These are phyloP conservation scores for Seriola quinqueradiata DNA, from an alignment of 2,113 vertebrate species.

Conservation along the genomic window DNA sequence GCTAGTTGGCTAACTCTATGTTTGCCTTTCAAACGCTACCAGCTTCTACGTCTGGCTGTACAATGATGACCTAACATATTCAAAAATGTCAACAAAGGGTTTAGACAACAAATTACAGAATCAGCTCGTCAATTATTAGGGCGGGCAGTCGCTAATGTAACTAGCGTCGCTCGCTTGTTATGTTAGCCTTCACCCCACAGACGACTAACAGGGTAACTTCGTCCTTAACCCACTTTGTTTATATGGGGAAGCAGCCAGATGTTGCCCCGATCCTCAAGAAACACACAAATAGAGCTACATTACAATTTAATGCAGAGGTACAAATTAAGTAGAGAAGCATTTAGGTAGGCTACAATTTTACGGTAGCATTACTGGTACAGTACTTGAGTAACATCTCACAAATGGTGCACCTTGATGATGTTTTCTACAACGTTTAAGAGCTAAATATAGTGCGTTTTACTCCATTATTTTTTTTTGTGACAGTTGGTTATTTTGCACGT, in stretches of 20 bases:
- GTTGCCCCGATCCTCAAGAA: neutral
- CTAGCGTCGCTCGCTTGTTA: neutral
- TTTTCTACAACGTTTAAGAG: no score
- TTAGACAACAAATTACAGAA: neutral
- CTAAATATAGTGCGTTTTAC: no score
- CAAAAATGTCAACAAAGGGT: rapidly evolving
- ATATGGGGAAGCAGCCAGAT: neutral
- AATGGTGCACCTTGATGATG: no score
- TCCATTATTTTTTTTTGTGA: no score
- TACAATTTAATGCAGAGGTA: neutral
- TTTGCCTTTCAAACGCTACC: neutral
- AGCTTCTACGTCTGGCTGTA: neutral
- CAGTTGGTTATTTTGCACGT: no score
- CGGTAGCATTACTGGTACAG: neutral
- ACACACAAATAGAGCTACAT: neutral
- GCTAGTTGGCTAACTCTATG: neutral
- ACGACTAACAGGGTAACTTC: neutral
- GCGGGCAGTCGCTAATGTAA: no score
- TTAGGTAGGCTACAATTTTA: neutral
- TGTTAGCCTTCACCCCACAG: neutral
- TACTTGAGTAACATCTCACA: no score
- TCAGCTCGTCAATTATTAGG: no score
- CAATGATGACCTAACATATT: no score
- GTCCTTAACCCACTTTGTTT: neutral
- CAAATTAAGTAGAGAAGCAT: neutral